These are phyloP conservation scores for Xylota sylvarum DNA, from an alignment of 2,888 invertebrate genomes.

Conservation along the genomic window DNA sequence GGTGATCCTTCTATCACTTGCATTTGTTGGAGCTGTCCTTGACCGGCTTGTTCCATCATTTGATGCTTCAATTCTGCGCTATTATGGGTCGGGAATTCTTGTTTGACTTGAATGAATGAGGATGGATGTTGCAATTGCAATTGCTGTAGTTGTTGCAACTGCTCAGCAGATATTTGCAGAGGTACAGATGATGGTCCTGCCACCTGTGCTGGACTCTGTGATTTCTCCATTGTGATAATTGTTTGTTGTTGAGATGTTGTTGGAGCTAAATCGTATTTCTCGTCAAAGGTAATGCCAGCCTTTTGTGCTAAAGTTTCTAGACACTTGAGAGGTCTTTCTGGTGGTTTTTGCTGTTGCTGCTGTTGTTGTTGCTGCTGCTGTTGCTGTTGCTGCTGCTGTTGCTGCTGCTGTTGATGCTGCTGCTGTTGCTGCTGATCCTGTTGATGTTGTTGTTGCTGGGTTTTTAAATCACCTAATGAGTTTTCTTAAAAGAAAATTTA, in stretches of 20 bases:
- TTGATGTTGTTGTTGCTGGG: slow-evolving; percentile 82
- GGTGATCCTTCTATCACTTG: slow-evolving; percentile 84
- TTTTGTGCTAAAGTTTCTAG: slow-evolving; percentile 90
- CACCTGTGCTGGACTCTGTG: slow-evolving; percentile 86
- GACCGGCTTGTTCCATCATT: slow-evolving; percentile 85
- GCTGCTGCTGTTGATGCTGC: slow-evolving; percentile 82
- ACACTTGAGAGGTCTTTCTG: slow-evolving; percentile 87
- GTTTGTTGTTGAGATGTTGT: slow-evolving; percentile 65
- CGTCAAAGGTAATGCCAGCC: slow-evolving; percentile 90
- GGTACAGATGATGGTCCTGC: slow-evolving; percentile 83
- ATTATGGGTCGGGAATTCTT: slow-evolving; percentile 83
- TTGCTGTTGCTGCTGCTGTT: slow-evolving; percentile 82
- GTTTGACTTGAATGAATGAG: slow-evolving; percentile 85
- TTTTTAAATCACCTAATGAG: slow-evolving; percentile 80
- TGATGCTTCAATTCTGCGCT: slow-evolving; percentile 82
- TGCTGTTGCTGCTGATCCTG: slow-evolving; percentile 81
- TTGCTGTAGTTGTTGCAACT: slow-evolving; percentile 87
- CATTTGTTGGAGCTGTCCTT: slow-evolving; percentile 85
- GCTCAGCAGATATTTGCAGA: slow-evolving; percentile 85
- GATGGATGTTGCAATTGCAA: slow-evolving; percentile 87
- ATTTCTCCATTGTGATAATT: slow-evolving; percentile 89
- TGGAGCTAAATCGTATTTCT: slow-evolving; percentile 89
- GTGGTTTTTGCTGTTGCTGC: slow-evolving; percentile 79
- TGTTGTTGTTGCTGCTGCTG: slow-evolving; percentile 81
- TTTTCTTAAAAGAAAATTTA: slow-evolving; percentile 52